These are phyloP conservation scores for Leptinotarsa texana DNA, from an alignment of 1,140 invertebrate species.

Conservation along the genomic window DNA sequence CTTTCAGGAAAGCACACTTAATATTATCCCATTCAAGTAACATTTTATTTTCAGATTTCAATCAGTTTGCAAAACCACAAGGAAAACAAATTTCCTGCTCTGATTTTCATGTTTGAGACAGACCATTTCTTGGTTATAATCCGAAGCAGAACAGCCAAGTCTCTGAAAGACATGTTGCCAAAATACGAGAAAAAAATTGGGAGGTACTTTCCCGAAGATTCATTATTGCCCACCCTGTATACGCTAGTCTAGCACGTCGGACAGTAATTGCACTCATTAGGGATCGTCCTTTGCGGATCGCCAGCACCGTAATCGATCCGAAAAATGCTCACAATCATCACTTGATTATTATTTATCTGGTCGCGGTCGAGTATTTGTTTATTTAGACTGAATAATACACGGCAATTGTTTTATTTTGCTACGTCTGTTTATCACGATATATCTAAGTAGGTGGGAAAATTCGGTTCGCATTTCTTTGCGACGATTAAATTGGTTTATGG, in stretches of 20 bases:
- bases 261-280: neutral
- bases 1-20: no score
- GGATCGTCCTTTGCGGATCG: slow-evolving; percentile 4
- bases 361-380: neutral
- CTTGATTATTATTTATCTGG: neutral
- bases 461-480: neutral
- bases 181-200: no score
- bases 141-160: no score
- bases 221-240: neutral
- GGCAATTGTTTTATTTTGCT: slow-evolving; percentile 4
- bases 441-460: slow-evolving; percentile 1
- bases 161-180: no score
- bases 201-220: no score
- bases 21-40: no score
- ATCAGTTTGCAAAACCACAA: no score
- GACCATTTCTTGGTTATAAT: no score
- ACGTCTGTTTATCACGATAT: neutral
- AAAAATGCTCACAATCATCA: slow-evolving; percentile 5
- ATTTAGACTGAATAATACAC: neutral
- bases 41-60: no score
- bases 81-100: no score
- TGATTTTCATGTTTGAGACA: no score
- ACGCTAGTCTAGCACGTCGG: neutral
- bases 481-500: neutral
- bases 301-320: neutral